phyloP scores from a whole-genome alignment of 35 echinoderm and acorn worm genomes.

The Diadema setosum region DNA sequence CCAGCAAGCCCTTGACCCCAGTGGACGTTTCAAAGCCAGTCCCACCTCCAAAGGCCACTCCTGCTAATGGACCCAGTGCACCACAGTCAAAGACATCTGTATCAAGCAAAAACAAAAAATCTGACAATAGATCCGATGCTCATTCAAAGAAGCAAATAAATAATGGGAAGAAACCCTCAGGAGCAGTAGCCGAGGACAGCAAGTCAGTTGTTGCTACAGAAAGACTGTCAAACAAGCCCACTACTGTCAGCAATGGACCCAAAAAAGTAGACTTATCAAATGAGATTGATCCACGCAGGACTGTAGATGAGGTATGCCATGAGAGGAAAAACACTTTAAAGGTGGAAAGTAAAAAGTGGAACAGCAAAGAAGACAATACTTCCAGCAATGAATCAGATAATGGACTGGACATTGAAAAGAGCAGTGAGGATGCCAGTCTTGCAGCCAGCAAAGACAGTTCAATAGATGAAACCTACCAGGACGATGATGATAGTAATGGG shows the following conservation, averaged over 20 bases:
- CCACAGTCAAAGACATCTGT: not conserved
- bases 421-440: not conserved
- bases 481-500: not conserved
- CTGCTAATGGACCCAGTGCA: not conserved
- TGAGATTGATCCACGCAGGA: not conserved
- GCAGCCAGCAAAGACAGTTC: not conserved
- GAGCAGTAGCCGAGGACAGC: not conserved
- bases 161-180: not conserved
- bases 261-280: not conserved
- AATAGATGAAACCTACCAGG: not conserved
- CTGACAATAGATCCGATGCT: not conserved
- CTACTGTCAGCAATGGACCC: not conserved
- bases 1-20: not conserved
- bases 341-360: not conserved
- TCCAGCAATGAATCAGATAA: not conserved
- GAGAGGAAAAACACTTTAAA: not conserved
- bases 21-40: not conserved
- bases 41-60: not conserved
- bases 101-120: not conserved
- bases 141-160: not conserved
- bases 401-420: not conserved
- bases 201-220: not conserved
- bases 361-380: not conserved
- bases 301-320: not conserved
- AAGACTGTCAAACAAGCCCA: not conserved